Evolutionary conservation across 2,888 invertebrate species (phyloP).

Genomic region (Acheta domesticus): DNA sequence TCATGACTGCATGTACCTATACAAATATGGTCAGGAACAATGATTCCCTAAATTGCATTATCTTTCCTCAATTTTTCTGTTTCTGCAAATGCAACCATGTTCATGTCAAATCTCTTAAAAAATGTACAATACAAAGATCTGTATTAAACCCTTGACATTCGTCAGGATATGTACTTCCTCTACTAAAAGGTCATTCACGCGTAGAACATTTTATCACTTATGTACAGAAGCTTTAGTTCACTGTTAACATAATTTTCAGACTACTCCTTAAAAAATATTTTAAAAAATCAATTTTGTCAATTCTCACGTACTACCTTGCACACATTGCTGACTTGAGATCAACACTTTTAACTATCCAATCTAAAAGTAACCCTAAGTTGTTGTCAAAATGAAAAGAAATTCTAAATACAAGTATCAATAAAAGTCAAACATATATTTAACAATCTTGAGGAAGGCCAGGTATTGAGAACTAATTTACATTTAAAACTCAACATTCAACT

Average conservation of each 20-base stretch:
- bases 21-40: neutral
- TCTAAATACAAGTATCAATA: neutral
- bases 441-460: neutral
- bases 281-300: no score
- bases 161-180: no score
- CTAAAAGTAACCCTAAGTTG: neutral
- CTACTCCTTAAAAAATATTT: no score
- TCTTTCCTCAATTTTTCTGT: neutral
- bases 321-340: neutral
- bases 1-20: neutral
- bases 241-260: no score
- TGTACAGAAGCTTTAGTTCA: no score
- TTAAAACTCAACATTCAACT: neutral
- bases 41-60: no score
- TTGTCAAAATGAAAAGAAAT: neutral
- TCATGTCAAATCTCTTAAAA: neutral
- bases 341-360: neutral
- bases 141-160: no score
- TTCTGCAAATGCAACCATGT: neutral
- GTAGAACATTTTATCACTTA: no score
- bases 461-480: neutral
- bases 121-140: neutral
- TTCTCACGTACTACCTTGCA: neutral
- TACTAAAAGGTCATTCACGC: no score
- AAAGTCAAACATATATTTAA: constrained; percentile 6